These are phyloP conservation scores for Anolis carolinensis DNA, from an alignment of 2,113 vertebrate genomes.

Conservation along the genomic window DNA sequence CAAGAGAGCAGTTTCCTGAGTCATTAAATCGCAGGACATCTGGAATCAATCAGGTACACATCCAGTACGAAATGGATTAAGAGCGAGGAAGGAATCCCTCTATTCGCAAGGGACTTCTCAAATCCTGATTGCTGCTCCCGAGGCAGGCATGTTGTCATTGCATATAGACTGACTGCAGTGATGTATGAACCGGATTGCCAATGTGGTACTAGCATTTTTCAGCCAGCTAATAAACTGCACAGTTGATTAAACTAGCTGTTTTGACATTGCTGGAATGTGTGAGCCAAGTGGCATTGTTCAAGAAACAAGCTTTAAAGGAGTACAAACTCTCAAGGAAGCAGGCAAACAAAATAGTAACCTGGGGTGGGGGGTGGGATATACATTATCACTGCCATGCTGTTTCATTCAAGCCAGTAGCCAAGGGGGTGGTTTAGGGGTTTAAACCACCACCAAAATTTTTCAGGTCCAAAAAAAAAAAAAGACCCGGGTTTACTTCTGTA, in stretches of 20 bases:
- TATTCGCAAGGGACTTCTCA: conserved; percentile 46
- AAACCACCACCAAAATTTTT: background rate
- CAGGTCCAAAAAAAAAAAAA: too few relatives aligned
- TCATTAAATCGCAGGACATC: conserved; percentile 59
- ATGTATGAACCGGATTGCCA: conserved; percentile 15
- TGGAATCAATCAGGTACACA: conserved; percentile 70
- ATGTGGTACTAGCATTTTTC: background rate
- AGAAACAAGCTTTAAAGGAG: background rate
- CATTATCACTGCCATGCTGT: conserved; percentile 19
- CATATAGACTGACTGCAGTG: background rate
- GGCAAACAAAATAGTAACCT: conserved; percentile 25
- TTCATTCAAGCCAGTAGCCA: too few relatives aligned
- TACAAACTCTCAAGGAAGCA: background rate
- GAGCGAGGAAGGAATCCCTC: conserved; percentile 28
- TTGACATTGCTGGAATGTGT: background rate
- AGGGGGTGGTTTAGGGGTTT: too few relatives aligned
- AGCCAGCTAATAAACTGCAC: background rate
- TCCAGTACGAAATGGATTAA: conserved; percentile 60
- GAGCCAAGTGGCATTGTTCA: background rate
- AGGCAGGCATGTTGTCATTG: conserved; percentile 1
- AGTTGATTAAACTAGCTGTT: background rate
- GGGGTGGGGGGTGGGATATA: accelerated
- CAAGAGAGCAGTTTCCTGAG: conserved; percentile 56
- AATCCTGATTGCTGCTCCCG: conserved; percentile 2
- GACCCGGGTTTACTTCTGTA: too few relatives aligned